Conservation (phyloP, 2,888 invertebrate species). For the Orthonychiurus folsomi region DNA sequence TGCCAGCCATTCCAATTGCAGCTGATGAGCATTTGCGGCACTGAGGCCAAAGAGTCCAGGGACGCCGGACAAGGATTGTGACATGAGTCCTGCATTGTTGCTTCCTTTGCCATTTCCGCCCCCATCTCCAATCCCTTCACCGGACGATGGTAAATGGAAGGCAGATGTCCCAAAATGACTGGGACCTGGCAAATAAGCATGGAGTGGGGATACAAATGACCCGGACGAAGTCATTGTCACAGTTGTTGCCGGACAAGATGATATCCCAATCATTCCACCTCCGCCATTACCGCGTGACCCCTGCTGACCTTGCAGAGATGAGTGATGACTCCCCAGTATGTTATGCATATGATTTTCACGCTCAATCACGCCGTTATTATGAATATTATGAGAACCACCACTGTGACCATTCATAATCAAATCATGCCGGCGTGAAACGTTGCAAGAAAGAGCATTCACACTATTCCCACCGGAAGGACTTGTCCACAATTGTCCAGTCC, state of each 20-base stretch:
- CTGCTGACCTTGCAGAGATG: constrained; percentile 8
- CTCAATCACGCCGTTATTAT: not conserved
- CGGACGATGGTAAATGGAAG: constrained; percentile 28
- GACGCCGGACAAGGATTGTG: constrained; percentile 9
- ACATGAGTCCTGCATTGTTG: constrained; percentile 42
- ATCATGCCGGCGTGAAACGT: not conserved
- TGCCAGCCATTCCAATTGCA: constrained; percentile 82
- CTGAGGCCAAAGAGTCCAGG: constrained; percentile 37
- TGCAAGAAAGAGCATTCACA: not conserved
- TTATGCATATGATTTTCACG: not conserved
- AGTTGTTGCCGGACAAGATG: not conserved
- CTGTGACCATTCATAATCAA: not conserved
- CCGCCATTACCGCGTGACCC: constrained; percentile 4
- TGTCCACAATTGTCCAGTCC: not conserved
- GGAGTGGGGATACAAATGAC: constrained; percentile 27
- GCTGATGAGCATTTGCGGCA: constrained; percentile 59
- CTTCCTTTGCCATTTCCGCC: constrained; percentile 44
- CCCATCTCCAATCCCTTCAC: constrained; percentile 19
- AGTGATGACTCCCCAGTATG: not conserved
- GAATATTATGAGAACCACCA: constrained; percentile 6
- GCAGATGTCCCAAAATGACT: constrained; percentile 37
- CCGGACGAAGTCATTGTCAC: not conserved
- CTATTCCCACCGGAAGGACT: not conserved
- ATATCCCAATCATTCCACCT: not conserved
- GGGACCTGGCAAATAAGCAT: constrained; percentile 25